A percentile compares a stretch with the other conserved stretches of the same genome.
phyloP scores from a whole-genome alignment of 1,140 invertebrate species.

The Drosophila nigrodunni region DNA sequence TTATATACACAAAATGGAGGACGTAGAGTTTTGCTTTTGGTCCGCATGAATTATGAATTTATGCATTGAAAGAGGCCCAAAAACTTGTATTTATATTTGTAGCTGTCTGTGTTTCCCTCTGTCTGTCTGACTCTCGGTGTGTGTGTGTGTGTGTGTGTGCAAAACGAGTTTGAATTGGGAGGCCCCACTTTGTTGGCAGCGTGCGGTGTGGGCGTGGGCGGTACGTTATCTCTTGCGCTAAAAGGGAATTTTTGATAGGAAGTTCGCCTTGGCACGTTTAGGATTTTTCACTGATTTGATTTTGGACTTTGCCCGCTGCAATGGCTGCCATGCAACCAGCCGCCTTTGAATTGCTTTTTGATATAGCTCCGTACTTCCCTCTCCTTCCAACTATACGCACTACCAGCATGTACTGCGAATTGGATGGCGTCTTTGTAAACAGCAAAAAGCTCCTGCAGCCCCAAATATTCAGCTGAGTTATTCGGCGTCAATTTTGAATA shows the following conservation, averaged over 20 bases:
- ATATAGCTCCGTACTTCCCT: conserved; percentile 46
- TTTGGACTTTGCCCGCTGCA: conserved; percentile 74
- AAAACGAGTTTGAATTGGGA: conserved; percentile 42
- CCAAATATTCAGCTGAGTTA: conserved; percentile 37
- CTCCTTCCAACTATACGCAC: background rate
- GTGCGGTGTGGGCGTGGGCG: background rate
- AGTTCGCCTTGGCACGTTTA: conserved; percentile 72
- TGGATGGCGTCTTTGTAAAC: conserved; percentile 52
- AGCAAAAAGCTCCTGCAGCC: conserved; percentile 39
- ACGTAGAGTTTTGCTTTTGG: conserved; percentile 37
- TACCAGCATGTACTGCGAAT: background rate
- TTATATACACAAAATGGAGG: conserved; percentile 39
- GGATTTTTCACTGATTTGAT: conserved; percentile 81
- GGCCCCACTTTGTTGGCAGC: background rate
- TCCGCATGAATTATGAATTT: conserved; percentile 80
- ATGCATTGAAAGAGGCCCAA: conserved; percentile 76
- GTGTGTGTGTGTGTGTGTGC: background rate
- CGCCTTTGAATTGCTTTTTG: conserved; percentile 78
- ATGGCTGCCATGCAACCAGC: conserved; percentile 57
- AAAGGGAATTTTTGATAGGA: conserved; percentile 79
- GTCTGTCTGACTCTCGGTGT: conserved; percentile 32
- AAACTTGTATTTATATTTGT: conserved; percentile 46
- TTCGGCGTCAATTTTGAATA: conserved; percentile 53
- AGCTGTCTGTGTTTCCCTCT: background rate
- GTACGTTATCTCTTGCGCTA: conserved; percentile 45